Percentiles rank a stretch among this genome's conserved stretches.
Conservation (phyloP, 2,888 invertebrate species). For the Selenia dentaria region DNA sequence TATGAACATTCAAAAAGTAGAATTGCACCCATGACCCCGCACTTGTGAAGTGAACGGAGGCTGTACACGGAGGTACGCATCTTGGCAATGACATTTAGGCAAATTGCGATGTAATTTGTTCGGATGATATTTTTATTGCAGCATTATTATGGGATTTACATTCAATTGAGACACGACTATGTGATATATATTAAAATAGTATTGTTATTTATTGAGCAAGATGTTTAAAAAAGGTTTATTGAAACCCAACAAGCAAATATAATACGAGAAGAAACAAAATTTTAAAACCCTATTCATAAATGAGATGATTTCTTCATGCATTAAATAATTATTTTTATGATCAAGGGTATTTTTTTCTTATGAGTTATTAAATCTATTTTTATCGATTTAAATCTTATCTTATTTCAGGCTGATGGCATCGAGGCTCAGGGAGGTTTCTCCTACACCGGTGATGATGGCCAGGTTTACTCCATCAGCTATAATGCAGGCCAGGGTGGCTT, state of each 20-base stretch:
- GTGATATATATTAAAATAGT: no score
- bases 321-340: no score
- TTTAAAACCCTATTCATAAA: no score
- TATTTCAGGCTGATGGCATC: constrained; percentile 74
- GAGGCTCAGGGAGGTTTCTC: constrained; percentile 84
- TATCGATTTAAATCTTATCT: no score
- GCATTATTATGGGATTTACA: constrained; percentile 3
- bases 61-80: constrained; percentile 17
- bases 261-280: no score
- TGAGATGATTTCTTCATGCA: no score
- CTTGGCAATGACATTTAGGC: constrained; percentile 27
- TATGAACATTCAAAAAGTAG: background rate
- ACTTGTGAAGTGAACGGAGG: constrained; percentile 27
- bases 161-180: background rate
- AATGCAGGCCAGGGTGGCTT: constrained; percentile 84
- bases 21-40: background rate
- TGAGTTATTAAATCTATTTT: no score
- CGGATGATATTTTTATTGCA: constrained; percentile 7
- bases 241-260: no score
- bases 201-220: no score
- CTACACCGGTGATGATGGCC: constrained; percentile 86
- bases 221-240: no score
- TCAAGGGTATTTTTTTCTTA: no score
- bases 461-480: constrained; percentile 81
- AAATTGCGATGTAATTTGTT: constrained; percentile 17